These are phyloP conservation scores for Protobothrops flavoviridis DNA, from an alignment of 2,113 vertebrate species.

Conservation along the genomic window DNA sequence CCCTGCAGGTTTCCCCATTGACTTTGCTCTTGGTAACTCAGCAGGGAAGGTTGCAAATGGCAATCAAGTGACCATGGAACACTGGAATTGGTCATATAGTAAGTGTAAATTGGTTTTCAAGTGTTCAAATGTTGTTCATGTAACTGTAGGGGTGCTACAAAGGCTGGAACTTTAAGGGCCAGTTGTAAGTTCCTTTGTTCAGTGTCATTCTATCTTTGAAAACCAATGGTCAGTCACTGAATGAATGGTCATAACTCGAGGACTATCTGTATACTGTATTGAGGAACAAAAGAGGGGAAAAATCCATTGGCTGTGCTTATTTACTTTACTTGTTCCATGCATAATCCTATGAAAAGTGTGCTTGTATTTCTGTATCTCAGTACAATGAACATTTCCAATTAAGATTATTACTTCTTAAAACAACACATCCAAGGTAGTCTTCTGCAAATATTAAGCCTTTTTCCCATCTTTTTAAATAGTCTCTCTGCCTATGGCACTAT, in stretches of 20 bases:
- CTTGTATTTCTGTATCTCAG: background rate
- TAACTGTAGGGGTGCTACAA: background rate
- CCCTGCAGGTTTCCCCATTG: background rate
- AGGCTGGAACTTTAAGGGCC: background rate
- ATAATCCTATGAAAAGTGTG: background rate
- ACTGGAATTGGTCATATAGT: background rate
- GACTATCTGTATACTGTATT: background rate
- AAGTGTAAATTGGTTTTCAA: background rate
- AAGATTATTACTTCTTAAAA: background rate
- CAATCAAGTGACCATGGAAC: background rate
- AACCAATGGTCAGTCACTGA: background rate
- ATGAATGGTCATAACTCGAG: background rate
- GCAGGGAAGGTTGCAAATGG: background rate
- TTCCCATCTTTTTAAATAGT: background rate
- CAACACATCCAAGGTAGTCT: background rate
- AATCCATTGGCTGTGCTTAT: background rate
- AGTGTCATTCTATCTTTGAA: background rate
- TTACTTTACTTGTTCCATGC: background rate
- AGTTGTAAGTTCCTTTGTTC: background rate
- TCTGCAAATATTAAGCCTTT: background rate
- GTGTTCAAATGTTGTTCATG: background rate
- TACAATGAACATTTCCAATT: background rate
- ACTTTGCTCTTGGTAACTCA: background rate
- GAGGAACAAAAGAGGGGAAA: background rate
- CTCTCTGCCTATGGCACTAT: background rate